Conservation (phyloP, 2,797 vertebrate genomes). For the Melanotaenia pygmaea region DNA sequence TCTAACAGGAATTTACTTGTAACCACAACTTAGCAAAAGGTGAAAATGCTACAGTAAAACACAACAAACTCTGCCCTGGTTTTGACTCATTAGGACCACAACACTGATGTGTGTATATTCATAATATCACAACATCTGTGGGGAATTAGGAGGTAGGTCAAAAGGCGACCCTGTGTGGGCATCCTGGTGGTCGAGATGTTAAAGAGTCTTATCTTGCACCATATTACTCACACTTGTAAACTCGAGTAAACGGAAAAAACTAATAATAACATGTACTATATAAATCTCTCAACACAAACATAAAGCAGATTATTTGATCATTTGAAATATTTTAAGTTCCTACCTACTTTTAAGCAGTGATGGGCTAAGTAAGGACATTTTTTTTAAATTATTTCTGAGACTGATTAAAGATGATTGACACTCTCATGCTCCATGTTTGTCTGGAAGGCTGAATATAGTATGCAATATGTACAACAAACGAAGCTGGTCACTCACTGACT, state of each 20-base stretch:
- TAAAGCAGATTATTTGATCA: not conserved
- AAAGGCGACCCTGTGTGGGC: not conserved
- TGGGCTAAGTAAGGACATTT: not conserved
- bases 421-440: not conserved
- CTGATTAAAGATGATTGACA: not conserved
- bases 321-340: not conserved
- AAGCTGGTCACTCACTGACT: slow-evolving; percentile 84
- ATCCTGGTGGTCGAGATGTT: slow-evolving; percentile 13
- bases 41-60: not conserved
- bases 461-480: not conserved
- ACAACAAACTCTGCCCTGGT: not conserved
- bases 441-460: not conserved
- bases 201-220: slow-evolving; percentile 4
- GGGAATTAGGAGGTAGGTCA: slow-evolving; percentile 15
- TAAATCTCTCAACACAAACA: not conserved
- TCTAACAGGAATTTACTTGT: not conserved
- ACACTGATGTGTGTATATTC: slow-evolving; percentile 12
- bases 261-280: too few species aligned
- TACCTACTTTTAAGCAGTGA: not conserved
- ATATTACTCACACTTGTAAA: not conserved
- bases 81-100: slow-evolving; percentile 41
- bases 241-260: not conserved
- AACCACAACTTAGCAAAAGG: slow-evolving; percentile 10
- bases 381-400: not conserved
- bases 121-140: slow-evolving; percentile 23